phyloP scores from a whole-genome alignment of 2,113 vertebrate species.

The Paedocypris sp. region DNA sequence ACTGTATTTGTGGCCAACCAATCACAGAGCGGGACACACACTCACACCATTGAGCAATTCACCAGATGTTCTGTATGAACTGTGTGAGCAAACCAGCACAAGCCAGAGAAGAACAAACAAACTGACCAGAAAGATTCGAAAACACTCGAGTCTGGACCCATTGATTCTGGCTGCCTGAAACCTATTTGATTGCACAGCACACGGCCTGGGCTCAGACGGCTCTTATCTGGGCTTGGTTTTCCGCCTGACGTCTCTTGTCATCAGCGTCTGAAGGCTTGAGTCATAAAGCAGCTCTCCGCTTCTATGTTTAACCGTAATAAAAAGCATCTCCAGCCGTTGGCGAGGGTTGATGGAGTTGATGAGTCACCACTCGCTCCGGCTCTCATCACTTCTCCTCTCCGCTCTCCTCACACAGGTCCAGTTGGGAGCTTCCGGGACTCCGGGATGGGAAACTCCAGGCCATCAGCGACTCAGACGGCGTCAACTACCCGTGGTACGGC shows the following conservation, averaged over 20 bases:
- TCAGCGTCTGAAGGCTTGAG: background rate
- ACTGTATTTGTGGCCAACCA: too few relatives aligned
- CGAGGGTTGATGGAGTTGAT: background rate
- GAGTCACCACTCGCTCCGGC: background rate
- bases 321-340: constrained; percentile 6
- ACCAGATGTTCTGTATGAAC: too few relatives aligned
- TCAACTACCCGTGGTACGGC: constrained; percentile 97
- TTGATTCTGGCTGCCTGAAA: too few relatives aligned
- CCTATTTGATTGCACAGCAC: too few relatives aligned
- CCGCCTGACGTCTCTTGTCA: background rate
- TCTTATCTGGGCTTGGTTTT: background rate
- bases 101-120: too few relatives aligned
- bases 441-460: constrained; percentile 79
- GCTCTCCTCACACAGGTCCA: constrained; percentile 69
- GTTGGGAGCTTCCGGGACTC: constrained; percentile 93
- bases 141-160: too few relatives aligned
- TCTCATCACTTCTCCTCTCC: background rate
- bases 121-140: too few relatives aligned
- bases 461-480: constrained; percentile 93
- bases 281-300: background rate
- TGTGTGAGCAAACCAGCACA: too few relatives aligned
- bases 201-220: too few relatives aligned
- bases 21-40: too few relatives aligned
- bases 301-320: constrained; percentile 24
- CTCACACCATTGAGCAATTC: too few relatives aligned